phyloP scores from a whole-genome alignment of 2,888 invertebrate species.

The Metellina segmentata region DNA sequence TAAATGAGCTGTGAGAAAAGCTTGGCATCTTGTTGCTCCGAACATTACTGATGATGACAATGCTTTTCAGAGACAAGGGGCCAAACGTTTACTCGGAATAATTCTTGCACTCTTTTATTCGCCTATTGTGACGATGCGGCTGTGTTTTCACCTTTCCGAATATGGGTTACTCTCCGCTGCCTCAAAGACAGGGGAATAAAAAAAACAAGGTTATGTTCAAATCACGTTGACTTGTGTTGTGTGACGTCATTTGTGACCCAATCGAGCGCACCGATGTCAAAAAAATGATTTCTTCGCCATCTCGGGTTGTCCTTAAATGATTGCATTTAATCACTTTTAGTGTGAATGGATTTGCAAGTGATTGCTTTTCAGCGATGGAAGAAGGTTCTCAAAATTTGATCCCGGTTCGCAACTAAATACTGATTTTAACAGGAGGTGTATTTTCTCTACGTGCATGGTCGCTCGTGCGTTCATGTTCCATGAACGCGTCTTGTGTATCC shows the following conservation, averaged over 20 bases:
- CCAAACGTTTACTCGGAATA: constrained; percentile 30
- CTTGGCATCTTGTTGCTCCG: constrained; percentile 6
- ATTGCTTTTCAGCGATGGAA: background rate
- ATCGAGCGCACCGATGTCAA: background rate
- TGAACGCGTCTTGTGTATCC: constrained; percentile 22
- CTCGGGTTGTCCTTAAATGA: background rate
- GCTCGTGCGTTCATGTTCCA: constrained; percentile 42
- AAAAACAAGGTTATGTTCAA: constrained; percentile 32
- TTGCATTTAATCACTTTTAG: background rate
- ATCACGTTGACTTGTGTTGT: constrained; percentile 13
- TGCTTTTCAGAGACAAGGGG: constrained; percentile 29
- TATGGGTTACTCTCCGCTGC: constrained; percentile 35
- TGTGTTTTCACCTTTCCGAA: constrained; percentile 35
- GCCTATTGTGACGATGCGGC: constrained; percentile 32
- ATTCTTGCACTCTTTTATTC: constrained; percentile 31
- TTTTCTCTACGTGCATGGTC: constrained; percentile 22
- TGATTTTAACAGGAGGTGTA: constrained; percentile 5
- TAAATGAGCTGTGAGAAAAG: constrained; percentile 40
- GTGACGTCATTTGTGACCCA: constrained; percentile 18
- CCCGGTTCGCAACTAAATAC: background rate
- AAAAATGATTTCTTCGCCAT: background rate
- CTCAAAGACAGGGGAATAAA: background rate
- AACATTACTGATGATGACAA: constrained; percentile 34
- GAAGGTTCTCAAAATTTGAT: constrained; percentile 8
- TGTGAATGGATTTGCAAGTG: background rate